These are phyloP conservation scores for Gallinago nigripennis DNA, from an alignment of 2,797 vertebrate species.

Conservation along the genomic window DNA sequence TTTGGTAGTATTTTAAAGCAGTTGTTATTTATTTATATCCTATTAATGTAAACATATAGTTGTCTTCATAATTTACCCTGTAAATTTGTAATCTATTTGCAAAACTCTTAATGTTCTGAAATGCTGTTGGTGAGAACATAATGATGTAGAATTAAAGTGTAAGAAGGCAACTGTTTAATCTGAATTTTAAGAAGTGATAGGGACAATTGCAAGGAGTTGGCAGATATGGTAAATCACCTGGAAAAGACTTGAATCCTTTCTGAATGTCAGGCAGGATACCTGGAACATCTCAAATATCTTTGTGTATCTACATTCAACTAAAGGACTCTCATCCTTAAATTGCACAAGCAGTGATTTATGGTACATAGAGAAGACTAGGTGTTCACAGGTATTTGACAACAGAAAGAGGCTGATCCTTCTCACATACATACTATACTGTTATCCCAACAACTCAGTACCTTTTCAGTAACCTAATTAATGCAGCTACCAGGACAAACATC, in stretches of 20 bases:
- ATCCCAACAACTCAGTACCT: neutral
- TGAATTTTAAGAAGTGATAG: neutral
- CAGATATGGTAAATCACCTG: neutral
- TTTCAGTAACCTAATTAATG: neutral
- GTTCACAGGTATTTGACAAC: neutral
- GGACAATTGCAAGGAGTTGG: neutral
- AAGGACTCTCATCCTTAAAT: neutral
- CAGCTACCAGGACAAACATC: accelerated
- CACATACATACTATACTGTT: neutral
- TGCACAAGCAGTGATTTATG: neutral
- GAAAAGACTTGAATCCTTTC: neutral
- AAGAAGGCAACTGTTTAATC: neutral
- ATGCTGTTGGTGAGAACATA: neutral
- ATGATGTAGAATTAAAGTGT: neutral
- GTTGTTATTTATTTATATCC: neutral
- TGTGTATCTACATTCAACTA: neutral
- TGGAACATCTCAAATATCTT: neutral
- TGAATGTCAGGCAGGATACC: neutral
- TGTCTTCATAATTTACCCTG: neutral
- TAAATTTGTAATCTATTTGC: neutral
- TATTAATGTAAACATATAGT: neutral
- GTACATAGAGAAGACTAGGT: neutral
- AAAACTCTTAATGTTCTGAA: neutral
- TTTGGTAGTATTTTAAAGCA: neutral
- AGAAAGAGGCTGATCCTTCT: neutral